These are phyloP conservation scores for Sebastes paucispinis DNA, from an alignment of 2,797 vertebrate species.

Conservation along the genomic window DNA sequence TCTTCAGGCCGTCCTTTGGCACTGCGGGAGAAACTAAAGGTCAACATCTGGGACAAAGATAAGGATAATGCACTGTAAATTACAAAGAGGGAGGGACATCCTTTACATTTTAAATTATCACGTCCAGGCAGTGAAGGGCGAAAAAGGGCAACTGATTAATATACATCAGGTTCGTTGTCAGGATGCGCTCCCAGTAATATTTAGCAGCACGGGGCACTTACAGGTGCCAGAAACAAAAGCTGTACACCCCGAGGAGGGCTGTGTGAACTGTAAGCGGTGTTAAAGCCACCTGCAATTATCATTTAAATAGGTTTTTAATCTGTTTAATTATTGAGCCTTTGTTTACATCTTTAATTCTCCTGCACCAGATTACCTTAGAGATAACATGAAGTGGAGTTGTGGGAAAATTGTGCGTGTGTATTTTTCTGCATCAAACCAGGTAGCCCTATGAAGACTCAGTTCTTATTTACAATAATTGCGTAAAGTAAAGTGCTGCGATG, in stretches of 20 bases:
- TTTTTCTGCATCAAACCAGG: not conserved
- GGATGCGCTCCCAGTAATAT: not conserved
- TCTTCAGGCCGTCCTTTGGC: slow-evolving; percentile 97
- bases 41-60: slow-evolving; percentile 23
- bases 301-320: not conserved
- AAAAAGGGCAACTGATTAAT: not conserved
- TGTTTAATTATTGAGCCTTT: not conserved
- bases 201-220: not conserved
- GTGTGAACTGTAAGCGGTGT: not conserved
- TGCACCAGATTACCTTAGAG: not conserved
- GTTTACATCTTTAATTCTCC: not conserved
- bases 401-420: not conserved
- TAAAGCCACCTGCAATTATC: not conserved
- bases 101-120: not conserved
- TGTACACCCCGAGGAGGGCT: not conserved
- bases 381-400: not conserved
- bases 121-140: not conserved
- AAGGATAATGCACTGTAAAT: not conserved
- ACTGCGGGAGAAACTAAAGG: slow-evolving; percentile 79
- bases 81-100: not conserved
- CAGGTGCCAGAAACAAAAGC: not conserved
- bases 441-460: not conserved
- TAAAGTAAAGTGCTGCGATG: not conserved
- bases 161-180: not conserved
- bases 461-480: not conserved